These are phyloP conservation scores for Sternarchorhynchus goeldii DNA, from an alignment of 2,797 vertebrate genomes.

Conservation along the genomic window DNA sequence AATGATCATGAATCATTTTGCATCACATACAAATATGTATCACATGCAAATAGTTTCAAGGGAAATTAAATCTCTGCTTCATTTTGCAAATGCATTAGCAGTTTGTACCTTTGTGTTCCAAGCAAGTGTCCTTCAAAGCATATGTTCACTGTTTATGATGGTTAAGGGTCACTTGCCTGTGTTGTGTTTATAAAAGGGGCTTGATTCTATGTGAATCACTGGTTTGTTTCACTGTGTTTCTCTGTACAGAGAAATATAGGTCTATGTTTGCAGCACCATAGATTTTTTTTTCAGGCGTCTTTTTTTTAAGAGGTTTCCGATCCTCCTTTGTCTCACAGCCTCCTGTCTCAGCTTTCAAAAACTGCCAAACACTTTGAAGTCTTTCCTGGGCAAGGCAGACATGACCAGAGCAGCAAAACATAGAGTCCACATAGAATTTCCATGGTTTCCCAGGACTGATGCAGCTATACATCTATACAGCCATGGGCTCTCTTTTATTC, in stretches of 20 bases:
- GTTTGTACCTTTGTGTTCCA: conserved; percentile 24
- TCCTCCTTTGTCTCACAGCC: conserved; percentile 50
- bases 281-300: conserved; percentile 32
- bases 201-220: neutral
- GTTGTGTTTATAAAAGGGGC: neutral
- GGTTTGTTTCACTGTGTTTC: conserved; percentile 23
- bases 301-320: conserved; percentile 55
- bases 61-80: conserved; percentile 29
- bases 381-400: conserved; percentile 44
- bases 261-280: conserved; percentile 12
- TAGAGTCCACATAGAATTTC: conserved; percentile 42
- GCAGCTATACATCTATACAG: neutral
- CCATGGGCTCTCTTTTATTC: conserved; percentile 15
- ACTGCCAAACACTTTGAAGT: conserved; percentile 49
- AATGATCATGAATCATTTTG: conserved; percentile 23
- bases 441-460: conserved; percentile 16
- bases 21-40: conserved; percentile 5
- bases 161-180: conserved; percentile 28
- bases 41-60: neutral
- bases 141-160: conserved; percentile 28
- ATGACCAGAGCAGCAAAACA: conserved; percentile 44
- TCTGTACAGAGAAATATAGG: conserved; percentile 27
- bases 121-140: conserved; percentile 26
- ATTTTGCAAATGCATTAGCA: conserved; percentile 35
- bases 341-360: conserved; percentile 51